phyloP scores from a whole-genome alignment of 2,113 vertebrate species.

The Corvus cornix region DNA sequence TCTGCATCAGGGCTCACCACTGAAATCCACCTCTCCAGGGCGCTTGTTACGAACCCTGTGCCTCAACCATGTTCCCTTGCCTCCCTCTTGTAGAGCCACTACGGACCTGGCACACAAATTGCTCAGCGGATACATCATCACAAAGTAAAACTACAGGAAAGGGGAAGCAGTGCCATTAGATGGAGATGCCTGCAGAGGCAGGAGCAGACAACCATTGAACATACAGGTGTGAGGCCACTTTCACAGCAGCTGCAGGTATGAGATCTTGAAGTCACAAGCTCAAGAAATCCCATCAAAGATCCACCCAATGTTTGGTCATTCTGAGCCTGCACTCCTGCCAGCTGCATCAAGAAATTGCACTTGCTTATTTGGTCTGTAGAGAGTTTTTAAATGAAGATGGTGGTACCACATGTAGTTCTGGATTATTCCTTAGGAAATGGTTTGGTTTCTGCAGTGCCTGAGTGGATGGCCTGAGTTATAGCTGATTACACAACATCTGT shows the following conservation, averaged over 20 bases:
- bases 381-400: neutral
- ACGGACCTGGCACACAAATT: neutral
- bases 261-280: neutral
- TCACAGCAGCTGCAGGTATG: neutral
- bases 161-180: neutral
- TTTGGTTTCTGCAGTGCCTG: neutral
- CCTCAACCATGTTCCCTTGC: neutral
- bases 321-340: neutral
- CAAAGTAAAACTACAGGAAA: neutral
- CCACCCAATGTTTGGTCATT: fast-evolving
- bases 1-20: neutral
- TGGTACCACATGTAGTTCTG: neutral
- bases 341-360: neutral
- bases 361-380: neutral
- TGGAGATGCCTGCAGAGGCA: neutral
- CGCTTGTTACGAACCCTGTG: neutral
- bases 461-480: neutral
- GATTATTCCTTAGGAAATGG: neutral
- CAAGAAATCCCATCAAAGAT: neutral
- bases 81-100: neutral
- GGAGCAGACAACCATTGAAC: neutral
- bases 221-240: neutral
- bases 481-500: neutral
- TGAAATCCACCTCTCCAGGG: neutral
- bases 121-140: neutral